Conservation (phyloP, 37 sponge, comb jelly and placozoan species). For the Spongilla lacustris region DNA sequence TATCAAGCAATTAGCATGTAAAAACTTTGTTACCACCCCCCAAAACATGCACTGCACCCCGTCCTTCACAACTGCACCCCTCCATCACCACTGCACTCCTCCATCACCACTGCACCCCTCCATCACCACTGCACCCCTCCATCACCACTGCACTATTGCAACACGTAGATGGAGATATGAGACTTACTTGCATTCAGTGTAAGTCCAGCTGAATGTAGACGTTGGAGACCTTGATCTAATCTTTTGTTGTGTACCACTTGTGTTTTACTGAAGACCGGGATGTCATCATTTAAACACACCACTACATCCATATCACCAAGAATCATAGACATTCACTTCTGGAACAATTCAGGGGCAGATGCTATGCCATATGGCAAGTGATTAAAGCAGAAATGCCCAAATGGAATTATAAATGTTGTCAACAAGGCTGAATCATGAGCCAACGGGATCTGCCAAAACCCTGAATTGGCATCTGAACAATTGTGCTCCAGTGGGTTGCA, state of each 20-base stretch:
- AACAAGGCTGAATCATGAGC: slow-evolving; percentile 13
- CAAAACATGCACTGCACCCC: too few species aligned
- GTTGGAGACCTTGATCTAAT: slow-evolving; percentile 14
- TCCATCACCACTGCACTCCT: too few species aligned
- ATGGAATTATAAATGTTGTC: slow-evolving; percentile 53
- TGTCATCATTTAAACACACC: slow-evolving; percentile 45
- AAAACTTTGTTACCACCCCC: too few species aligned
- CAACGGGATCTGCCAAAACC: slow-evolving; percentile 56
- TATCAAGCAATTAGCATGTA: too few species aligned
- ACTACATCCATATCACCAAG: slow-evolving; percentile 29
- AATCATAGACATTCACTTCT: slow-evolving; percentile 20
- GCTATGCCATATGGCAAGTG: slow-evolving; percentile 48
- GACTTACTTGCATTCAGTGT: slow-evolving; percentile 33
- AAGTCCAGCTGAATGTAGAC: slow-evolving; percentile 4
- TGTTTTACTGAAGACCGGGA: slow-evolving; percentile 7
- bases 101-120: too few species aligned
- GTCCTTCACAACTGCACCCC: too few species aligned
- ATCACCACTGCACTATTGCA: too few species aligned
- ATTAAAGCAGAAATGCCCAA: slow-evolving; percentile 44
- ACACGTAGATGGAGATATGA: too few species aligned
- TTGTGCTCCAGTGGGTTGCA: slow-evolving; percentile 24
- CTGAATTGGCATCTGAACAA: slow-evolving; percentile 32
- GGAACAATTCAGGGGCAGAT: slow-evolving; percentile 41
- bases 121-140: too few species aligned
- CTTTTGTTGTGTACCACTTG: slow-evolving; percentile 14